A percentile compares a stretch with the other conserved stretches of the same genome.
Evolutionary conservation across 1,140 invertebrate species (phyloP).

Genomic region (Megalopta genalis): DNA sequence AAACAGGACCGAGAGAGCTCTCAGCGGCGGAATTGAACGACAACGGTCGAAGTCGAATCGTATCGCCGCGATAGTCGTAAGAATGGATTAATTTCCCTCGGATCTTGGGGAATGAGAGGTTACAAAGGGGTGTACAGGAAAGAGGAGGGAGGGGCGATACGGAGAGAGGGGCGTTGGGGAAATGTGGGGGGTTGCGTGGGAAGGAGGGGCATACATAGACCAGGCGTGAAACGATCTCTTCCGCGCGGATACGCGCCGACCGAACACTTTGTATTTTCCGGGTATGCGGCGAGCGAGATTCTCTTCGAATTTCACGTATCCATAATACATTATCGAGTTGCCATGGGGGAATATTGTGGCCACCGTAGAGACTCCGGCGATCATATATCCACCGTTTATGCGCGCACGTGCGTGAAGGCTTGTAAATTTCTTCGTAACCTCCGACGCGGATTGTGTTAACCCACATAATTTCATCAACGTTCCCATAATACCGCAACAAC

Average conservation of each 20-base stretch:
- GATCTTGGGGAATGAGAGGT: not conserved
- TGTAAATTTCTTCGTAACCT: slow-evolving; percentile 64
- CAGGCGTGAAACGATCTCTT: slow-evolving; percentile 52
- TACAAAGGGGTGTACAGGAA: not conserved
- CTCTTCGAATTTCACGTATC: slow-evolving; percentile 65
- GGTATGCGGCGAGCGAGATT: slow-evolving; percentile 47
- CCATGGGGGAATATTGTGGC: slow-evolving; percentile 66
- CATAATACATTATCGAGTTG: slow-evolving; percentile 67
- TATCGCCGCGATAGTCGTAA: not conserved
- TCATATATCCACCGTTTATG: slow-evolving; percentile 53
- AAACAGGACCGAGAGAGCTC: too few species aligned
- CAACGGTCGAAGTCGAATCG: not conserved
- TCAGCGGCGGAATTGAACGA: too few species aligned
- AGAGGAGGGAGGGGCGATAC: not conserved
- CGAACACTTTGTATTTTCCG: slow-evolving; percentile 66
- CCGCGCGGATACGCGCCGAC: slow-evolving; percentile 33
- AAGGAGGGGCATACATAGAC: slow-evolving; percentile 16
- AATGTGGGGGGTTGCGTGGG: not conserved
- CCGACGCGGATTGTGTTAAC: slow-evolving; percentile 61
- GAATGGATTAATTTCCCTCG: slow-evolving; percentile 16
- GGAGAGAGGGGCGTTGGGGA: not conserved
- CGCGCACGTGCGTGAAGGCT: slow-evolving; percentile 51
- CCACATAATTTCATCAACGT: slow-evolving; percentile 64
- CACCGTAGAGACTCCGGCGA: slow-evolving; percentile 51
- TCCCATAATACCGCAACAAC: slow-evolving; percentile 59